Base-by-base conservation (phyloP, 2,797 vertebrate species). In the Distichodus sexfasciatus region DNA sequence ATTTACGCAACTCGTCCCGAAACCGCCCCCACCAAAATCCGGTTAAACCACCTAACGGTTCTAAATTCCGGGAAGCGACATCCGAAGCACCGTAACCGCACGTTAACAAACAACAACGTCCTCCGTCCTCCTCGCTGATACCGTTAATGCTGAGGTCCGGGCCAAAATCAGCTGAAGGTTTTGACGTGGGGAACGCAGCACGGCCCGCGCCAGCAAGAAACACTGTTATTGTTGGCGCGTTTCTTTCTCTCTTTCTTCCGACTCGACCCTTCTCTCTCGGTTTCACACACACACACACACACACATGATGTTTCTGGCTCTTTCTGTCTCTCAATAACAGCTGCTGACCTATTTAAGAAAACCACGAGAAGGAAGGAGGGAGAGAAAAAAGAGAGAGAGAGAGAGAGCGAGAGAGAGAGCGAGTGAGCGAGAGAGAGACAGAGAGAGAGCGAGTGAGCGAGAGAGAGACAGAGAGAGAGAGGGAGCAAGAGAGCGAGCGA, bases 271-370 rank as follows among this genome's bases (percentile, higher is more conserved):
- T 21, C 46, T 41, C 7, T 50, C 44, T 55, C 41, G 9, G 38
- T 38, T 19, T 48, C 9, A n/a, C n/a, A n/a, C n/a, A n/a, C n/a
- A n/a, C n/a, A n/a, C n/a, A n/a, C n/a, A n/a, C n/a, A n/a, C n/a
- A n/a, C n/a, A n/a, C n/a, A n/a, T 53, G 23, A 26, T 79, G 26
- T 57, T 23, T 58, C 54, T 69, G 1, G 8, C 64, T 36, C 31
- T 62, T 35, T 75, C 50, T 76, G 73, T 81, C 74, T 78, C 74
- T 60, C 51, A 19, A 67, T 75, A 85, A 88, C 89, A 91, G 90
- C 87, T 89, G 88, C 84, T 88, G 86, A 90, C 89, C 88, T 83
- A 91, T 90, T 91, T 90, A 84, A 85, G 66, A 77, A 82, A 85
- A 85, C 88, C 77, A 83, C 76, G 66, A 74, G 59, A 76, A 85